Conservation (phyloP, 2,113 vertebrate genomes). For the Mandrillus leucophaeus region DNA sequence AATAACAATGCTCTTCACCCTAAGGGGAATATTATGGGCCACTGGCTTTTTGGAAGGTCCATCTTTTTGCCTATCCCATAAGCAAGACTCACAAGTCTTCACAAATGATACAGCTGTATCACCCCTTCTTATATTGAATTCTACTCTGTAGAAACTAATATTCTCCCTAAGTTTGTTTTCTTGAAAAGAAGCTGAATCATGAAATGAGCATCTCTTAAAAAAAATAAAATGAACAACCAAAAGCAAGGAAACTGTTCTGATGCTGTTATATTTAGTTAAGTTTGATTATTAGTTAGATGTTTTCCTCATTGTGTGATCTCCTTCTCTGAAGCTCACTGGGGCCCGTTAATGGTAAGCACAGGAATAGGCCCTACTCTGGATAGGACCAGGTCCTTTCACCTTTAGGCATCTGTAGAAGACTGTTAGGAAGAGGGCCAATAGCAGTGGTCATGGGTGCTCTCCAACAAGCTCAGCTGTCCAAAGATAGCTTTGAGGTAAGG, state of each 20-base stretch:
- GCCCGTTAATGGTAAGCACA: not conserved
- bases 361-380: not conserved
- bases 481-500: not conserved
- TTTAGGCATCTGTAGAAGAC: not conserved
- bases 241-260: not conserved
- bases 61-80: not conserved
- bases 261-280: not conserved
- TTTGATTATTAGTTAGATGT: not conserved
- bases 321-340: not conserved
- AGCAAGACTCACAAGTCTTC: not conserved
- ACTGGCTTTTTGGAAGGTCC: not conserved
- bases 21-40: not conserved
- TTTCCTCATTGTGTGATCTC: not conserved
- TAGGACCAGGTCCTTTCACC: not conserved
- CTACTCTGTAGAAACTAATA: not conserved
- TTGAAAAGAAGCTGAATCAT: not conserved
- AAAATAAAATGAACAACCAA: not conserved
- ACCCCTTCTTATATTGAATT: not conserved
- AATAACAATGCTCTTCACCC: not conserved
- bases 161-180: not conserved
- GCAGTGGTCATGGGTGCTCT: not conserved
- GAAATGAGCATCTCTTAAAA: not conserved
- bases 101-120: not conserved
- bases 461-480: not conserved
- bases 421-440: not conserved